Evolutionary conservation across 2,888 invertebrate genomes (phyloP).

Genomic region (Ophion costatus): DNA sequence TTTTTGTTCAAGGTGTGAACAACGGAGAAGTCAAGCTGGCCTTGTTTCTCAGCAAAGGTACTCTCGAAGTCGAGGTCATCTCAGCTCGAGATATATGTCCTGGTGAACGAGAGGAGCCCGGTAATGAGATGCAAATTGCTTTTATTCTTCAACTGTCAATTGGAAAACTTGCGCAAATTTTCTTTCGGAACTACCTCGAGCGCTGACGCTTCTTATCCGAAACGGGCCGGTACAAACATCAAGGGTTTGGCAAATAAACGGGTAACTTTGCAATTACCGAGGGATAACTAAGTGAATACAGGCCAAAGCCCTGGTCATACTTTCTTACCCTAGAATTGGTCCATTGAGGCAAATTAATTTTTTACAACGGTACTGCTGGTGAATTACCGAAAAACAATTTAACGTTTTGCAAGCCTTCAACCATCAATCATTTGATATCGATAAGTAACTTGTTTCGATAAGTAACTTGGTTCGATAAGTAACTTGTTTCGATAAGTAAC

Average conservation of each 20-base stretch:
- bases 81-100: slow-evolving; percentile 89
- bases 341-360: no score
- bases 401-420: no score
- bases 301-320: no score
- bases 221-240: not conserved
- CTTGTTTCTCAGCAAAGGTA: slow-evolving; percentile 95
- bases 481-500: no score
- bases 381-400: no score
- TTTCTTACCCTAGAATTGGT: no score
- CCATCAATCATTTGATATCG: no score
- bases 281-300: no score
- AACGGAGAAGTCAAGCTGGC: slow-evolving; percentile 94
- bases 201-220: not conserved
- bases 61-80: slow-evolving; percentile 94
- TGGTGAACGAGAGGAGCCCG: slow-evolving; percentile 89
- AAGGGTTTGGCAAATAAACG: not conserved
- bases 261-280: no score
- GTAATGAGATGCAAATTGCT: slow-evolving; percentile 78
- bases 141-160: slow-evolving; percentile 48
- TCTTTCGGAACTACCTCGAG: not conserved
- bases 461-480: no score
- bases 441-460: no score
- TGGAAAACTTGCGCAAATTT: slow-evolving; percentile 47
- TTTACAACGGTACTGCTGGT: no score
- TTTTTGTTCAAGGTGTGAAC: slow-evolving; percentile 84